Evolutionary conservation across 2,888 invertebrate species (phyloP).

Genomic region (Drosophila dives): DNA sequence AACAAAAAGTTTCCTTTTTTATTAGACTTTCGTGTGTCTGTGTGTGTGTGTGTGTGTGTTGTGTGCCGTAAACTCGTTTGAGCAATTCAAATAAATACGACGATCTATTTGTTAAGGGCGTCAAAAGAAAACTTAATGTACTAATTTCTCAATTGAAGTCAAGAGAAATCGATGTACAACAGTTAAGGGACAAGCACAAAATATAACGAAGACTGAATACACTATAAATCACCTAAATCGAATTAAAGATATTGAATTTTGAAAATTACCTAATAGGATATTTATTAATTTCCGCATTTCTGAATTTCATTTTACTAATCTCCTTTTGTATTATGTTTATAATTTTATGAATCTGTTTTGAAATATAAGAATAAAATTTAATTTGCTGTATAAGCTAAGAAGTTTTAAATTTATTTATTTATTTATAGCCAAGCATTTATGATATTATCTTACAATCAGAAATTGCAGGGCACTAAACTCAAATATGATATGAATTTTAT

Average conservation of each 20-base stretch:
- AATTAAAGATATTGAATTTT: background rate
- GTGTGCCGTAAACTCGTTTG: slow-evolving; percentile 57
- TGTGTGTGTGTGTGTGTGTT: slow-evolving; percentile 12
- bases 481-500: background rate
- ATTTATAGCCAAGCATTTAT: no score
- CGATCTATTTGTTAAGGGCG: slow-evolving; percentile 72
- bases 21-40: slow-evolving; percentile 18
- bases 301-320: background rate
- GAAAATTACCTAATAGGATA: background rate
- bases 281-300: background rate
- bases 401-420: background rate
- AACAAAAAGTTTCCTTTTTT: slow-evolving; percentile 63
- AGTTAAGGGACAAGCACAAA: slow-evolving; percentile 2
- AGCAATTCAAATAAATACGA: slow-evolving; percentile 75
- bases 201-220: slow-evolving; percentile 8
- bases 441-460: no score
- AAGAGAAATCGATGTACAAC: slow-evolving; percentile 52
- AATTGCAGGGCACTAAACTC: background rate
- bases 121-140: slow-evolving; percentile 80
- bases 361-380: background rate
- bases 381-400: background rate
- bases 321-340: background rate
- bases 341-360: background rate
- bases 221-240: background rate
- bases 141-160: slow-evolving; percentile 83